A percentile compares a stretch with the other conserved stretches of the same genome.
phyloP scores from a whole-genome alignment of 2,113 vertebrate genomes.

The Echinops telfairi region DNA sequence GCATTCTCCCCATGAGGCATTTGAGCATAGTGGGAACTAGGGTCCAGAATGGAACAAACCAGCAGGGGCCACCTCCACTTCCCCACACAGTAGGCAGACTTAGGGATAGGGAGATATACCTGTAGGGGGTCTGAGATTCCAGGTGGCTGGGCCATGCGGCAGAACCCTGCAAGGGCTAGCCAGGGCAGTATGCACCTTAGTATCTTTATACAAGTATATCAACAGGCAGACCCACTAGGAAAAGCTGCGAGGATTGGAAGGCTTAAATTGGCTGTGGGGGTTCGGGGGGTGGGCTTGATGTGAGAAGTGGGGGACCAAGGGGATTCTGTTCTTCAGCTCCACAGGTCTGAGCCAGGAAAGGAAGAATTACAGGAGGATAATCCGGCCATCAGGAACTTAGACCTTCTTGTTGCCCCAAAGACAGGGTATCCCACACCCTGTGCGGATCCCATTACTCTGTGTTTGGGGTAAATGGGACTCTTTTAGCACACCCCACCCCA shows the following conservation, averaged over 20 bases:
- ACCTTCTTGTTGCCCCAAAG: background rate
- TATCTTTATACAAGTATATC: background rate
- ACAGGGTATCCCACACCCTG: too few relatives aligned
- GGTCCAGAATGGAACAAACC: background rate
- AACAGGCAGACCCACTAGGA: too few relatives aligned
- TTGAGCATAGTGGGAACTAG: background rate
- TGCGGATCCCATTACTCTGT: background rate
- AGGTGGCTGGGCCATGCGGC: background rate
- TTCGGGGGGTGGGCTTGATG: background rate
- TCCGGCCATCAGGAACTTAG: background rate
- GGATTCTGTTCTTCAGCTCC: background rate
- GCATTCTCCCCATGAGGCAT: constrained; percentile 71
- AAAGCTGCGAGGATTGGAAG: background rate
- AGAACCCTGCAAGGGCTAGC: accelerated
- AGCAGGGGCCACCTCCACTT: background rate
- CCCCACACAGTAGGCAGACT: background rate
- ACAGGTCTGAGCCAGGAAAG: background rate
- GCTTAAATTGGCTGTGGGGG: background rate
- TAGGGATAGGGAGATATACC: too few relatives aligned
- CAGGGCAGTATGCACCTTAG: accelerated
- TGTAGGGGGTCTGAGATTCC: too few relatives aligned
- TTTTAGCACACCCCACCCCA: background rate
- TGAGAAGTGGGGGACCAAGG: background rate
- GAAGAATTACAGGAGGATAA: background rate
- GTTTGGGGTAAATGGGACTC: background rate